phyloP scores from a whole-genome alignment of 2,888 invertebrate genomes.

The Clunio marinus region DNA sequence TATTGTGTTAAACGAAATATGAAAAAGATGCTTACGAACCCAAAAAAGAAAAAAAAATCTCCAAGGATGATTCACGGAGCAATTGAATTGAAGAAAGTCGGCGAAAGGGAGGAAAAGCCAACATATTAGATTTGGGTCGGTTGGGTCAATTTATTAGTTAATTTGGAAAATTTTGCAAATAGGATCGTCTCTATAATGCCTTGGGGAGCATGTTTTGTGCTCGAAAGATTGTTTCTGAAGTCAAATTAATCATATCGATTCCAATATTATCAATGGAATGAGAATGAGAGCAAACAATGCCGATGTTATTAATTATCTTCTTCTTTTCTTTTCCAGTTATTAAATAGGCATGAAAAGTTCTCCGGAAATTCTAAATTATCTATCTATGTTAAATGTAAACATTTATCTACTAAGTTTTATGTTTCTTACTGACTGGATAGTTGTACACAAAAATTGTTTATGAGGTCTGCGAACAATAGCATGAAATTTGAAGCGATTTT shows the following conservation, averaged over 20 bases:
- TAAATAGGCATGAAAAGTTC: background rate
- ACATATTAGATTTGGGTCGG: conserved; percentile 3
- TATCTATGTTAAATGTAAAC: background rate
- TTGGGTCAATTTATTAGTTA: background rate
- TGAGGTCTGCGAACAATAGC: conserved; percentile 10
- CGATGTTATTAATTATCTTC: too few relatives aligned
- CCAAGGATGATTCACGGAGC: background rate
- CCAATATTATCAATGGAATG: background rate
- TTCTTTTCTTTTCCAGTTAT: too few relatives aligned
- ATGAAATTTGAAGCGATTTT: conserved; percentile 1
- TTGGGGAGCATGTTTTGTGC: background rate
- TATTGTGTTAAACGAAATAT: background rate
- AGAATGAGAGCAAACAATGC: background rate
- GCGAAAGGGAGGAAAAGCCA: conserved; percentile 2
- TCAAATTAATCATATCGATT: background rate
- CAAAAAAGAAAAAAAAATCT: background rate
- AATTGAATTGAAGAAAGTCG: too few relatives aligned
- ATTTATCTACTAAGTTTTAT: background rate
- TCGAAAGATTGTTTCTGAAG: conserved; percentile 5
- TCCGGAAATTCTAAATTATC: background rate
- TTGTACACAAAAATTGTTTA: background rate
- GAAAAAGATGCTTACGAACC: background rate
- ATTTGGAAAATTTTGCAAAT: background rate
- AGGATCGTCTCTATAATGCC: background rate
- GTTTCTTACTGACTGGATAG: background rate